Evolutionary conservation across 2,113 vertebrate species (phyloP).

Genomic region (Microcebus ravelobensis): DNA sequence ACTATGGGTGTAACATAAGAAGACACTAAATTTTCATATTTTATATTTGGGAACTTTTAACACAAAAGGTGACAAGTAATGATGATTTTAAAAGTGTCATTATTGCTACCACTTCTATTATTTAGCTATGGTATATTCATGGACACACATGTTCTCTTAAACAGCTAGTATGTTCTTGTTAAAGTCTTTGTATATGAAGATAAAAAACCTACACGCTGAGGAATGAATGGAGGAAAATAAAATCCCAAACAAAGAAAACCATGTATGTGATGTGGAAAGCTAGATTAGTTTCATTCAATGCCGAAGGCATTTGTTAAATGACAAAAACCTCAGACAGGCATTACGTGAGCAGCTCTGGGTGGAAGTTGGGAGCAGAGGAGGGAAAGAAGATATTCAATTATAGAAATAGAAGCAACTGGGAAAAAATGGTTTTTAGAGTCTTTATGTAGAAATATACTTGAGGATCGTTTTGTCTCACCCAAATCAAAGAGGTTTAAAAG

Average conservation of each 20-base stretch:
- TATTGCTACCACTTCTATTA: not conserved
- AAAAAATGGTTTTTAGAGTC: not conserved
- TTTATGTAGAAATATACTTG: not conserved
- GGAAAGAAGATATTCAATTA: not conserved
- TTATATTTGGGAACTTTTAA: not conserved
- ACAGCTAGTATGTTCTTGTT: not conserved
- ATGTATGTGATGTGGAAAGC: not conserved
- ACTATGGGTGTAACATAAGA: not conserved
- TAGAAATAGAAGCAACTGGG: not conserved
- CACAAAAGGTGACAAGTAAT: not conserved
- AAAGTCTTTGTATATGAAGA: not conserved
- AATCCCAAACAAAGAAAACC: not conserved
- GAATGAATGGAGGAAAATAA: not conserved
- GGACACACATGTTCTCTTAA: not conserved
- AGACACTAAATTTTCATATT: not conserved
- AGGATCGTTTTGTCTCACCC: not conserved
- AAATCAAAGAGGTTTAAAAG: conserved; percentile 21
- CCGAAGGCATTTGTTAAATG: not conserved
- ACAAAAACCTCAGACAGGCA: not conserved
- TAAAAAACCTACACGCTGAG: not conserved
- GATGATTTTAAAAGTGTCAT: not conserved
- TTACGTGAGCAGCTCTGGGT: not conserved
- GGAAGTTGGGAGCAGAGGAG: not conserved
- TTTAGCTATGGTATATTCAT: not conserved
- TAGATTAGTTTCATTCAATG: not conserved